These are phyloP conservation scores for Mormyrus hasselquistii DNA, from an alignment of 2,797 vertebrate species.

Conservation along the genomic window DNA sequence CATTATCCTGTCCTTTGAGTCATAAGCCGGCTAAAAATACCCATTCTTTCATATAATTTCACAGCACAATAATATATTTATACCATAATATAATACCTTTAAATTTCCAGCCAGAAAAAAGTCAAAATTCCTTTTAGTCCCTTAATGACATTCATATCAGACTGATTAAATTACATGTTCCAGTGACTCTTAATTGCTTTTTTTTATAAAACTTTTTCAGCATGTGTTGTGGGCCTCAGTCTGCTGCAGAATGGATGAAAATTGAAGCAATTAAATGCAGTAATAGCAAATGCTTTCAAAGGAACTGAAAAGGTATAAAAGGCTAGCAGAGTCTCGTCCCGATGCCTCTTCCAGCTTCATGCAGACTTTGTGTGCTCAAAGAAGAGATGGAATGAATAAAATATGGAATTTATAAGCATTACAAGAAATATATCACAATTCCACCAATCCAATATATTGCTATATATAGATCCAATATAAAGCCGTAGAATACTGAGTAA, in stretches of 20 bases:
- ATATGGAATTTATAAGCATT: slow-evolving; percentile 32
- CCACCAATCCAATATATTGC: slow-evolving; percentile 10
- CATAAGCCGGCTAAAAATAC: slow-evolving; percentile 27
- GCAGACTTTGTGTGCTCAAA: slow-evolving; percentile 34
- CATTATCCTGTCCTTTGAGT: slow-evolving; percentile 30
- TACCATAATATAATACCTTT: slow-evolving; percentile 30
- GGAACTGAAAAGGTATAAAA: slow-evolving; percentile 47
- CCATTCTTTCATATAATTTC: slow-evolving; percentile 30
- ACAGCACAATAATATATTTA: slow-evolving; percentile 18
- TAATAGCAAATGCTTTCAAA: slow-evolving; percentile 44
- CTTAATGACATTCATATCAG: slow-evolving; percentile 64
- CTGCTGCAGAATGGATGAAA: slow-evolving; percentile 58
- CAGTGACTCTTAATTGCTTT: slow-evolving; percentile 78
- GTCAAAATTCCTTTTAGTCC: slow-evolving; percentile 46
- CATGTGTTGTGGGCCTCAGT: slow-evolving; percentile 69
- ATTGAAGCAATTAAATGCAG: slow-evolving; percentile 31
- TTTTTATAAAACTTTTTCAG: slow-evolving; percentile 63
- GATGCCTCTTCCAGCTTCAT: slow-evolving; percentile 39
- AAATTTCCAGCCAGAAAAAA: slow-evolving; percentile 47
- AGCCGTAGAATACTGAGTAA: neutral
- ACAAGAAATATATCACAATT: slow-evolving; percentile 15
- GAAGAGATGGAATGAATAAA: slow-evolving; percentile 36
- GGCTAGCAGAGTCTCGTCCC: slow-evolving; percentile 43
- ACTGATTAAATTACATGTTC: slow-evolving; percentile 82
- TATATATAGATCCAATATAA: slow-evolving; percentile 11